A percentile compares a stretch with the other conserved stretches of the same genome.
Evolutionary conservation across 2,113 vertebrate genomes (phyloP).

Genomic region (Nibea coibor): DNA sequence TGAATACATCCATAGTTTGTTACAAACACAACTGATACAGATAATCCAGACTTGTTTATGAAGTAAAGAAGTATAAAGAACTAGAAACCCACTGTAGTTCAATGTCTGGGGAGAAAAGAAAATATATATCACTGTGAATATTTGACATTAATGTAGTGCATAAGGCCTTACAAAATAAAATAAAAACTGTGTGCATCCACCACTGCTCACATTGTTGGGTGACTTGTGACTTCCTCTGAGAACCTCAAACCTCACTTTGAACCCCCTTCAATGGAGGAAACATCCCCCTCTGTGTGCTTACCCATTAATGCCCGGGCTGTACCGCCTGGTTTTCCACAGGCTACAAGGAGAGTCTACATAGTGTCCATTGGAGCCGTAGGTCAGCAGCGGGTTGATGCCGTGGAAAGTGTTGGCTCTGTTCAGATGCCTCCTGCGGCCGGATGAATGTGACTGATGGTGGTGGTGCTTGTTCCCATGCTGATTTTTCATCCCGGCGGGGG

Average conservation of each 20-base stretch:
- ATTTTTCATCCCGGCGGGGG: conserved; percentile 72
- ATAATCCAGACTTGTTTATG: not conserved
- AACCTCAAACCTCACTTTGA: too few relatives aligned
- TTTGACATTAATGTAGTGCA: not conserved
- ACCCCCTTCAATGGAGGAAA: too few relatives aligned
- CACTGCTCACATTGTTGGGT: not conserved
- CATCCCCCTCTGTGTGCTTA: conserved; percentile 74
- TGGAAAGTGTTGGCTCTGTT: conserved; percentile 94
- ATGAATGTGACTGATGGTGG: conserved; percentile 64
- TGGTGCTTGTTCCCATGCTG: conserved; percentile 79
- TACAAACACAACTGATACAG: not conserved
- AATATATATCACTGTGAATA: not conserved
- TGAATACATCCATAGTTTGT: not conserved
- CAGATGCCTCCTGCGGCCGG: conserved; percentile 92
- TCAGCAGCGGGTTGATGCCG: conserved; percentile 91
- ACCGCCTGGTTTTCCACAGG: conserved; percentile 92
- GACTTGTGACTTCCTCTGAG: not conserved
- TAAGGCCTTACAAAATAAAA: not conserved
- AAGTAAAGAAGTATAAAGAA: not conserved
- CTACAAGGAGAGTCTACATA: conserved; percentile 85
- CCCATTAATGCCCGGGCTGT: conserved; percentile 94
- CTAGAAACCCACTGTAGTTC: not conserved
- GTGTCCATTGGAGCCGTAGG: conserved; percentile 76
- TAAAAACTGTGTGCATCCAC: not conserved
- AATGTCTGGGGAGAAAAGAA: not conserved